Evolutionary conservation across 1,140 invertebrate genomes (phyloP), one percentile per base, ranked within the genome.

Genomic region (Protaetia brevitarsis): DNA sequence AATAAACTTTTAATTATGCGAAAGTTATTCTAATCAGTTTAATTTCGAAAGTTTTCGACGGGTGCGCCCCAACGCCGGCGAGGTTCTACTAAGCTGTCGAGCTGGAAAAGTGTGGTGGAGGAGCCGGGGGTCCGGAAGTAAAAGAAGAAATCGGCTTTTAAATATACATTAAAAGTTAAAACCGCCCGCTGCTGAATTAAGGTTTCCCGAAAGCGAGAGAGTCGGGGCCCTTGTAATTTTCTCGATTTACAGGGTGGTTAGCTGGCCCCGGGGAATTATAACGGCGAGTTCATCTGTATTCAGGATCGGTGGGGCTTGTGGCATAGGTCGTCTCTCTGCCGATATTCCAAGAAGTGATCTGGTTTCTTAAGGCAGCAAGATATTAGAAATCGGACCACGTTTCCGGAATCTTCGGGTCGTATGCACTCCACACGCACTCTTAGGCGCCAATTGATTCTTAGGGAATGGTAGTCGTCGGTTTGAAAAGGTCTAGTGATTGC

Each of bases 11-110:
- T 51, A 51, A 51, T 51, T 51, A 51, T 51, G 41, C 41, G 41
- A 51, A 51, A 51, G 41, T 51, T 51, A 51, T 51, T 51, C 19
- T 51, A 51, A 51, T 51, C 41, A 51, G 41, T 51, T 51, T 51
- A 51, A 51, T 51, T 51, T 51, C 26, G 19, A 51, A 51, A 51
- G 41, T 51, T 51, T 51, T 51, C n/a, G 41, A 1, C 10, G 34
- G 10, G 16, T 11, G 34, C 41, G 41, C 41, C n/a, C n/a, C n/a
- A n/a, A n/a, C n/a, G n/a, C n/a, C n/a, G n/a, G n/a, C n/a, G n/a
- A 19, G 16, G 21, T 8, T 51, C 16, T 16, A 23, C 41, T 51
- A n/a, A n/a, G n/a, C n/a, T 51, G 26, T 51, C 7, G 6, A 51
- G 6, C 8, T 23, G 1, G 19, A 51, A 2, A 7, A 23, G 10